phyloP scores from a whole-genome alignment of 2,888 invertebrate species.

The Auanema sp. region DNA sequence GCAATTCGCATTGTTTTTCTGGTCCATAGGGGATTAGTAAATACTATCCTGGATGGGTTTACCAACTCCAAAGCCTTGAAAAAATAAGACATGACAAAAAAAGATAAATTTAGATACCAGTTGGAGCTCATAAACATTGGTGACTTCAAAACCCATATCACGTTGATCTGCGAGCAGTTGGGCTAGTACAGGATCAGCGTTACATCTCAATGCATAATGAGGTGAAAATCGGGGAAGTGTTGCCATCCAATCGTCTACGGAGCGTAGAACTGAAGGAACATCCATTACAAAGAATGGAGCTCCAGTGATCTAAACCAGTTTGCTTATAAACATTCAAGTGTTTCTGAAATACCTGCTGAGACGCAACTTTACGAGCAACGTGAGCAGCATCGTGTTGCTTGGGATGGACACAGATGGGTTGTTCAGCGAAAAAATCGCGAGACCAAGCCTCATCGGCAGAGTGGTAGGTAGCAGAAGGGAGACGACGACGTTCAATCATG shows the following conservation, averaged over 20 bases:
- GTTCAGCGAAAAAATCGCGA: slow-evolving; percentile 34
- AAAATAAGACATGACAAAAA: not conserved
- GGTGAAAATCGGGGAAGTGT: slow-evolving; percentile 68
- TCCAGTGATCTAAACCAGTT: slow-evolving; percentile 15
- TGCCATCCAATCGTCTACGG: slow-evolving; percentile 74
- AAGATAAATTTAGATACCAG: slow-evolving; percentile 11
- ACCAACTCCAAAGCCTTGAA: slow-evolving; percentile 15
- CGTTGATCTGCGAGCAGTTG: slow-evolving; percentile 64
- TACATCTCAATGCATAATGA: slow-evolving; percentile 85
- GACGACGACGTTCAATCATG: slow-evolving; percentile 37
- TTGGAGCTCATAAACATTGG: slow-evolving; percentile 25
- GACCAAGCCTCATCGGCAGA: slow-evolving; percentile 37
- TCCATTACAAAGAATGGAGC: slow-evolving; percentile 61
- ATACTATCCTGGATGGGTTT: slow-evolving; percentile 25
- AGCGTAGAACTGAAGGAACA: slow-evolving; percentile 44
- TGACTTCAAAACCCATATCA: slow-evolving; percentile 85
- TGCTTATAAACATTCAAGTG: too few relatives aligned
- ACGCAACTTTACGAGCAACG: slow-evolving; percentile 43
- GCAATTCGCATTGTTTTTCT: slow-evolving; percentile 28
- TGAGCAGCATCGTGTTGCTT: slow-evolving; percentile 27
- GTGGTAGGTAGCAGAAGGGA: slow-evolving; percentile 42
- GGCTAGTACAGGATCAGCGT: slow-evolving; percentile 80
- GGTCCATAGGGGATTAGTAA: slow-evolving; percentile 29
- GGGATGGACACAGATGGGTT: slow-evolving; percentile 34
- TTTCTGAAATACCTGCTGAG: slow-evolving; percentile 14